A percentile compares a stretch with the other conserved stretches of the same genome.
Conservation (phyloP, 2,797 vertebrate genomes). For the Paguma larvata region DNA sequence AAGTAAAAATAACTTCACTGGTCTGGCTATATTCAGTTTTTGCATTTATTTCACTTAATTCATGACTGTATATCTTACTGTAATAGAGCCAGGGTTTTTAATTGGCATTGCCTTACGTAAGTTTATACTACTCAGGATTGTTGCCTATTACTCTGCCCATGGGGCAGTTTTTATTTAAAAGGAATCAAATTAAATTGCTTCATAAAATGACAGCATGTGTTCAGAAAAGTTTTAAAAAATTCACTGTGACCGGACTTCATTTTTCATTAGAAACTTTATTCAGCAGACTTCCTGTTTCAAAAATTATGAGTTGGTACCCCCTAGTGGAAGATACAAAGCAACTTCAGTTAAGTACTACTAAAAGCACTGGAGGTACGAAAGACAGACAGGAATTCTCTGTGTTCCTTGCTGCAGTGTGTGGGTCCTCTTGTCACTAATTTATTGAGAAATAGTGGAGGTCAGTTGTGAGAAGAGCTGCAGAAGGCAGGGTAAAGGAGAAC, state of each 20-base stretch:
- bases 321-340: conserved; percentile 79
- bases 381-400: not conserved
- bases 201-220: conserved; percentile 89
- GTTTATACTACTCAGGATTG: conserved; percentile 75
- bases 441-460: not conserved
- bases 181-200: conserved; percentile 88
- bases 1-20: conserved; percentile 69
- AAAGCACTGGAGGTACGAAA: not conserved
- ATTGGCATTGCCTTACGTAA: conserved; percentile 72
- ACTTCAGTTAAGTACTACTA: not conserved
- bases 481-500: not conserved
- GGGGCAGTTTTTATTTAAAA: conserved; percentile 85
- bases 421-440: not conserved
- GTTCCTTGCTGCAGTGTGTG: not conserved
- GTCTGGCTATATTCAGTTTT: conserved; percentile 63
- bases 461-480: not conserved
- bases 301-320: conserved; percentile 79
- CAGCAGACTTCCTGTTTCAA: conserved; percentile 66
- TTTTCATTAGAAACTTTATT: conserved; percentile 80
- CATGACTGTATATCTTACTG: conserved; percentile 76
- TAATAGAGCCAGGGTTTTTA: conserved; percentile 76
- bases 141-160: conserved; percentile 78
- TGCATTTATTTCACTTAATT: conserved; percentile 75
- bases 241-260: conserved; percentile 78
- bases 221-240: conserved; percentile 86